These are phyloP conservation scores for Mixornis gularis DNA, from an alignment of 2,113 vertebrate species.

Conservation along the genomic window DNA sequence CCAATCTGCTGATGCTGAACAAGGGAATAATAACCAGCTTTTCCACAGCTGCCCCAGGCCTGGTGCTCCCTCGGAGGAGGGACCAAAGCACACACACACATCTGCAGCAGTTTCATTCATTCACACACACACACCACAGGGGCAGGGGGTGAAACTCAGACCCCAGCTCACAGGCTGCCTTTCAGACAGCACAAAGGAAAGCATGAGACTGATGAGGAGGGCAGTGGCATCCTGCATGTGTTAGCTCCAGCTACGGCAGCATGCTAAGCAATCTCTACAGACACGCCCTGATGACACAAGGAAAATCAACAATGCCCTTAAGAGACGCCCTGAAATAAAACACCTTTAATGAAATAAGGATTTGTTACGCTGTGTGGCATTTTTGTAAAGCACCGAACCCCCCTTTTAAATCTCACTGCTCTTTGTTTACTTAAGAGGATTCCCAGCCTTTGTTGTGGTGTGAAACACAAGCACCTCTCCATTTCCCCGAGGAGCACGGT, in stretches of 20 bases:
- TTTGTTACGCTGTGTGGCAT: not conserved
- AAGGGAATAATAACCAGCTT: not conserved
- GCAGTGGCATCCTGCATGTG: not conserved
- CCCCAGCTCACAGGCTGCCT: not conserved
- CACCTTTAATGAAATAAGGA: not conserved
- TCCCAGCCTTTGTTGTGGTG: not conserved
- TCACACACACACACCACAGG: not conserved
- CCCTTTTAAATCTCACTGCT: not conserved
- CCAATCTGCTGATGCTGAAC: not conserved
- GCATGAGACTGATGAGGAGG: fast-evolving
- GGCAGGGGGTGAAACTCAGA: not conserved
- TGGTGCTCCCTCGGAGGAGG: not conserved
- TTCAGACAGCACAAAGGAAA: not conserved
- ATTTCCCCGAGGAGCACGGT: fast-evolving
- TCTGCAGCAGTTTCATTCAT: not conserved
- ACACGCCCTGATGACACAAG: not conserved
- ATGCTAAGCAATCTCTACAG: not conserved
- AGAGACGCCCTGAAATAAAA: not conserved
- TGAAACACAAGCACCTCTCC: not conserved
- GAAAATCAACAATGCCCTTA: not conserved
- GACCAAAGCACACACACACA: not conserved
- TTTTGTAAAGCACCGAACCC: not conserved
- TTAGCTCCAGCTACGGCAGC: not conserved
- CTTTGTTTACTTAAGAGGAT: not conserved
- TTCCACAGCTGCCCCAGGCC: not conserved